Base-by-base conservation (phyloP, 2,113 vertebrate genomes). In the Chamaetylas fuelleborni region DNA sequence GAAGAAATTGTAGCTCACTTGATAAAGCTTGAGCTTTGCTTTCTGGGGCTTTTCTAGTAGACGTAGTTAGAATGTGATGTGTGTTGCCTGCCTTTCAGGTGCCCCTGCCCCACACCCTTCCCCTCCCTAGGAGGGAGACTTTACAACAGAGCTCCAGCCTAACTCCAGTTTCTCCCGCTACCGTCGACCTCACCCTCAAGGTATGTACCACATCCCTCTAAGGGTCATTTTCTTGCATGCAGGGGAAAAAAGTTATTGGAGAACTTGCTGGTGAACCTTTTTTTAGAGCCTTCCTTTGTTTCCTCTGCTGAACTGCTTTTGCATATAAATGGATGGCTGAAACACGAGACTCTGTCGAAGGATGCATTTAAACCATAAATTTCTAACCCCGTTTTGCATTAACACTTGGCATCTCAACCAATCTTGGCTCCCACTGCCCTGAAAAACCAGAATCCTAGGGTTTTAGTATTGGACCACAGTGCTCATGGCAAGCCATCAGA, bases 161-260 rank as follows among this genome's bases (percentile, higher is more conserved):
- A 93, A 99, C 98, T 96, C 98, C 99, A 57, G 99, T 99, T 93
- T 99, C 99, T 97, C 99, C 99, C 94, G 99, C 99, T 88, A 99
- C 99, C 89, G 99, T 99, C 89, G 99, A 99, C 98, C 98, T 99
- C 96, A 99, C 99, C 96, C 98, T 99, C 88, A 99, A 99, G 99
- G 99, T 99, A 97, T 91, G 97, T 97, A 97, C 95, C 33, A 82
- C 91, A 85, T 95, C 94, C 95, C 86, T 97, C 96, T 97, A 92
- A 96, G 95, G 94, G 96, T 97, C 92, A 16, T 97, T 97, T 95
- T 95, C 80, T 92, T 98, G 97, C 97, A 97, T 97, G 97, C 97
- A 92, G 93, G 97, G 94, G 94, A 91, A 90, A 87, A 83, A 38
- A 87, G 64, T 91, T 97, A 90, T 96, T 69, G 83, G 51, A 97